Base-by-base conservation (phyloP, 2,797 vertebrate genomes). In the Centropyge bicolor region DNA sequence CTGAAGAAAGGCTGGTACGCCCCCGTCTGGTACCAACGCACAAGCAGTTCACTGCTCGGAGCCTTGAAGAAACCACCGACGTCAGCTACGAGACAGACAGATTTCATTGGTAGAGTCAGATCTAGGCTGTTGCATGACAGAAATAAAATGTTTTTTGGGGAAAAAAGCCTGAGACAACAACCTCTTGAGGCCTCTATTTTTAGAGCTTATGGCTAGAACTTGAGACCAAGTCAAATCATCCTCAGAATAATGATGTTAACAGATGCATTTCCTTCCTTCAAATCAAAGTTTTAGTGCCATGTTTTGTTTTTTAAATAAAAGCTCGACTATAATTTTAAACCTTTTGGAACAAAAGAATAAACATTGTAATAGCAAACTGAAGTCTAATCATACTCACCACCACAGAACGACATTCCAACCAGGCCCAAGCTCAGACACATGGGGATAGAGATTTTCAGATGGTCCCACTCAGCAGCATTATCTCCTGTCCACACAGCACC, bases 401-500 rank as follows among this genome's bases (percentile, higher is more conserved):
- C 97, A 67, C 97, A 98, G 89, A 99, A 98, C 31, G 97, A 95
- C 64, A 99, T 94, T 41, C 97, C 98, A 12, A 96, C 96, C 55
- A 99, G 92, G 2, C 94, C 95, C 14, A 98, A 56, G 65, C 97
- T 98, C 80, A 99, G 92, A 87, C 97, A 98, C 98, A 99, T 99
- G 49, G 97, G 97, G 74, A 99, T 95, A 3, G 97, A 96, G 31
- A 98, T 96, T 88, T 96, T 96, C 65, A 98, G 89, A 31, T 99
- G 98, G 0, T 96, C 97, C 98, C 98, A 99, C 43, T 98, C 97
- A 0, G 97, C 98, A n/a, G 97, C 93, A 38, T 99, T 99, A 85
- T 99, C 98, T 0, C 98, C 98, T 0, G 98, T 99, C 98, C 98
- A 99, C 22, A 98, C 95, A 0, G 98, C 97, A 12, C 98, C 98